Conservation (phyloP, 2,113 vertebrate genomes). For the Ivindomyrus marchei region DNA sequence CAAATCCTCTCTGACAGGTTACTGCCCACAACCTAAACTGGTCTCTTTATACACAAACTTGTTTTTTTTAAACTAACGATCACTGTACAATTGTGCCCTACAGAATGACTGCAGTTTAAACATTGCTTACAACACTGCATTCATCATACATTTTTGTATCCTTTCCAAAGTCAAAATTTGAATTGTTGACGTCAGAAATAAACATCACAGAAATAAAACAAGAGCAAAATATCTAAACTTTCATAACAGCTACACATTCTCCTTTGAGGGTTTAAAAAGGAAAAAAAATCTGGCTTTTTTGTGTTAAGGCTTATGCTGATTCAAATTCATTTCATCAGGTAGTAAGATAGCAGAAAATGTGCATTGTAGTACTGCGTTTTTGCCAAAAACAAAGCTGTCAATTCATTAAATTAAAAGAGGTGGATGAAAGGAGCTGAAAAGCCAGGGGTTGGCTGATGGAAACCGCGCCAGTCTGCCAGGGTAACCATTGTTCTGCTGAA, state of each 20-base stretch:
- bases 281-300: slow-evolving; percentile 12
- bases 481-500: neutral
- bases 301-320: slow-evolving; percentile 26
- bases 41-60: slow-evolving; percentile 25
- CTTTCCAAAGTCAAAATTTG: neutral
- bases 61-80: slow-evolving; percentile 26
- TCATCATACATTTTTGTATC: neutral
- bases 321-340: slow-evolving; percentile 3
- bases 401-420: neutral
- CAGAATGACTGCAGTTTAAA: slow-evolving; percentile 43
- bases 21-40: slow-evolving; percentile 33
- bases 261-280: slow-evolving; percentile 5
- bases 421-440: neutral
- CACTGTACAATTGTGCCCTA: slow-evolving; percentile 46
- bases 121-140: slow-evolving; percentile 6
- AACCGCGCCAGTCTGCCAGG: neutral
- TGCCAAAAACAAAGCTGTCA: neutral
- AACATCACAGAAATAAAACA: slow-evolving; percentile 10
- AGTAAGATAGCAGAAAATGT: slow-evolving; percentile 6
- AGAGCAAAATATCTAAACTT: neutral
- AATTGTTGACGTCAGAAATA: neutral
- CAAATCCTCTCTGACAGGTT: slow-evolving; percentile 47
- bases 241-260: slow-evolving; percentile 14
- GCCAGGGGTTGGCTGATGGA: slow-evolving; percentile 9
- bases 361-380: neutral